Percentiles rank a stretch among this genome's conserved stretches.
phyloP scores from a whole-genome alignment of 2,888 invertebrate species.

The Allacma fusca region DNA sequence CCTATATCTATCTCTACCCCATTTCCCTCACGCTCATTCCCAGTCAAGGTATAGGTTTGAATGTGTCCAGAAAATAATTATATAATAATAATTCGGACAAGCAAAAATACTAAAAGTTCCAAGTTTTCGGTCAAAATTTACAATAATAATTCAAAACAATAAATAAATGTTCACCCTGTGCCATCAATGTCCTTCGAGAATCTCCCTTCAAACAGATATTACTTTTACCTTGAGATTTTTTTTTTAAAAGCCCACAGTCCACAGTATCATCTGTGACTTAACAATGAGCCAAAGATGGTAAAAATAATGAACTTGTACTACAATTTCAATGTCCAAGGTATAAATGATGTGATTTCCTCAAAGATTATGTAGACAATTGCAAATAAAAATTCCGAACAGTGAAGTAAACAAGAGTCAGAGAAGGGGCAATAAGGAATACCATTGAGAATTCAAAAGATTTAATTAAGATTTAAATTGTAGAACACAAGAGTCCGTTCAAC shows the following conservation, averaged over 20 bases:
- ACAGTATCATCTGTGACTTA: too few species aligned
- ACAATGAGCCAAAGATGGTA: background rate
- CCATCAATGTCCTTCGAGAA: too few species aligned
- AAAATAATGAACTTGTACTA: conserved; percentile 7
- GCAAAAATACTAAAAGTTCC: too few species aligned
- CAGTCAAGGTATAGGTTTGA: too few species aligned
- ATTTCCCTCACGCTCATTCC: background rate
- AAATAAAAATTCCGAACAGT: background rate
- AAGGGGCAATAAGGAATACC: background rate
- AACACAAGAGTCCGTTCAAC: background rate
- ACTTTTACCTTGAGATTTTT: too few species aligned
- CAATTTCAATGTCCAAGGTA: background rate
- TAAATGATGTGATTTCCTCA: background rate
- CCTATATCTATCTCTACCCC: background rate
- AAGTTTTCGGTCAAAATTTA: too few species aligned
- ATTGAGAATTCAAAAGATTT: background rate
- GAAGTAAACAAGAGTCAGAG: background rate
- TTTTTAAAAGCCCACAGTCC: too few species aligned
- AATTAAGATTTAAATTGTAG: conserved; percentile 12
- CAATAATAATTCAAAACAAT: too few species aligned
- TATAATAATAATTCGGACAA: too few species aligned
- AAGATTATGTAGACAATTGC: conserved; percentile 1
- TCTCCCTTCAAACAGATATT: too few species aligned
- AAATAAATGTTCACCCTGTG: too few species aligned
- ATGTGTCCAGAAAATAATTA: too few species aligned